Evolutionary conservation across 2,113 vertebrate species (phyloP), one percentile per base, ranked within the genome.

Genomic region (Ctenomys sociabilis): DNA sequence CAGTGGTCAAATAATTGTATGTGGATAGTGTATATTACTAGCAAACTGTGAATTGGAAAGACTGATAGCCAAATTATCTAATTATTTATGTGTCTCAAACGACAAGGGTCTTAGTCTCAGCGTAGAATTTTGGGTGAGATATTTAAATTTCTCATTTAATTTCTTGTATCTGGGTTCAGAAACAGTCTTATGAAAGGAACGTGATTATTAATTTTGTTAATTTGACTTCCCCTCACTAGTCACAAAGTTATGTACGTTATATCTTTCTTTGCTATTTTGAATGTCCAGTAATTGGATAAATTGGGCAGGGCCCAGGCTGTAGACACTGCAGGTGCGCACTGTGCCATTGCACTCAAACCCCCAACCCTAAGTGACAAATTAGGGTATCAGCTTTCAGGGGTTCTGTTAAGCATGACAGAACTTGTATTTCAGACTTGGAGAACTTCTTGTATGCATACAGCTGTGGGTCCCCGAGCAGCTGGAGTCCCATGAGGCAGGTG

Each of bases 81-180:
- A 68, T 82, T 84, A 52, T n/a, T 88, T 88, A 37, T 90, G 6
- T 35, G 59, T 84, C 93, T 87, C 28, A 64, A 8, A 54, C 52
- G 59, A 75, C 94, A 94, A 93, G 37, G 9, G 43, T 81, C 7
- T 86, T 68, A 24, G 43, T 43, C 63, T 87, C 63, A 59, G 45
- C 43, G 90, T 21, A 92, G 35, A 82, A 45, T 72, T 95, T 95
- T 45, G 26, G 22, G 32, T 37, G 22, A 95, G 96, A 80, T 49
- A 30, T 43, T 77, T 93, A 85, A 68, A 54, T 90, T 75, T 91
- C 49, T 30, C 28, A 3, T 66, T 68, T 89, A 32, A 66, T 82
- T 93, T 57, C n/a, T 96, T 73, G 7, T 28, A 30, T 57, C 49
- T 82, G 49, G 17, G 5, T 90, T 90, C n/a, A 92, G 59, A 88